Base-by-base conservation (phyloP, 2,113 vertebrate genomes). In the Strix uralensis region DNA sequence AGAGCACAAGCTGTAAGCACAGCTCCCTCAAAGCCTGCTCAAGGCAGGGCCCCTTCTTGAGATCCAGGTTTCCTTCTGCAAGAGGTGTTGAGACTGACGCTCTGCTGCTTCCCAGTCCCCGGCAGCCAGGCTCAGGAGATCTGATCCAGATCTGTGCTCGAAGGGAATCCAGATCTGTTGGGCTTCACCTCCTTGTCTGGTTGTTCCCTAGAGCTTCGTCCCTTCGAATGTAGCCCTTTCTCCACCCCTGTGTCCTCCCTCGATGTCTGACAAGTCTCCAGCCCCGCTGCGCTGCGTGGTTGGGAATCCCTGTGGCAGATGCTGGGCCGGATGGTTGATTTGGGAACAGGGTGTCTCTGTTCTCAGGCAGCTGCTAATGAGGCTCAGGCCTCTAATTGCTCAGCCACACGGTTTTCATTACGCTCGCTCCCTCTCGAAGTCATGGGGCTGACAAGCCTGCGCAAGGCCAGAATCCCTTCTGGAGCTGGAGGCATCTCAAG, bases 161-260 rank as follows among this genome's bases (percentile, higher is more conserved):
- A 12, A 30, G 34, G 52, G 17, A 23, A 22, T 18, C 44, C 44
- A 16, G 44, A 44, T 44, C 46, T 25, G 5, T 15, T 38, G 67
- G 59, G 46, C 65, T 49, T 34, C 36, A 1, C 4, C 34, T 46
- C 49, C 54, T 16, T 7, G 8, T 15, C 17, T 12, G 10, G 11
- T 42, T 40, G 5, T n/a, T 78, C 75, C 57, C 52, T 18, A 6
- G n/a, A 67, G 67, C 19, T 70, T 13, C 47, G 38, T 32, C 13
- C n/a, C n/a, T 29, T 52, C 0, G 0, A 13, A 8, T 1, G 0
- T 2, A 20, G 58, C 3, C 1, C 22, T 61, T 81, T 18, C 63
- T 25, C 42, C 62, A 12, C 52, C 58, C n/a, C 0, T 2, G n/a
- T 19, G 20, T 30, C 51, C 25, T 40, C 42, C 19, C 49, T 23